These are phyloP conservation scores for Apogon hyalosoma DNA, from an alignment of 2,797 vertebrate species.

Conservation along the genomic window DNA sequence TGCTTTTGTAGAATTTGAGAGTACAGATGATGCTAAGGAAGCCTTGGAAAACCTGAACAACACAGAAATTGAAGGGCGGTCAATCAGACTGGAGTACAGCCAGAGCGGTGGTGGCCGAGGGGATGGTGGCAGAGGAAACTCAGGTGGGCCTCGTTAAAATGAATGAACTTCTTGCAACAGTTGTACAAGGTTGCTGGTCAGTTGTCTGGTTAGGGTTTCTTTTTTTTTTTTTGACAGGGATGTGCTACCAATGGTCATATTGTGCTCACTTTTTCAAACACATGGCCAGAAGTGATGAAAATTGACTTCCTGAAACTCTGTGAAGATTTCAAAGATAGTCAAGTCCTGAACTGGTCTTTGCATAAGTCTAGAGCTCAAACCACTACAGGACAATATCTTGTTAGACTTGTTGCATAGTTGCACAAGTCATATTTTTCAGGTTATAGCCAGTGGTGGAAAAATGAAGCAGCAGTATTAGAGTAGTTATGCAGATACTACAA, in stretches of 20 bases:
- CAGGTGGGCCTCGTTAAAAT: conserved; percentile 76
- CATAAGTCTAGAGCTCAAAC: accelerated
- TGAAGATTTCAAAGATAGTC: conserved; percentile 76
- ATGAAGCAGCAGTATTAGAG: too few species aligned
- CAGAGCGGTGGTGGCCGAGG: conserved; percentile 66
- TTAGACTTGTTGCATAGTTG: neutral
- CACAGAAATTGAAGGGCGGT: conserved; percentile 93
- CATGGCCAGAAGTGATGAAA: conserved; percentile 61
- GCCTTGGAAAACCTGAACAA: conserved; percentile 92
- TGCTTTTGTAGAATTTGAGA: conserved; percentile 93
- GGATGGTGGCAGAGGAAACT: conserved; percentile 82
- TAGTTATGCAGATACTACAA: too few species aligned
- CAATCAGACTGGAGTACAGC: conserved; percentile 91
- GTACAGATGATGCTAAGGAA: conserved; percentile 91
- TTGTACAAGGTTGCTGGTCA: too few species aligned
- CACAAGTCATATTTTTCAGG: too few species aligned
- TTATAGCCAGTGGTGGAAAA: too few species aligned
- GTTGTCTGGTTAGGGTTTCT: too few species aligned
- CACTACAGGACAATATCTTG: neutral
- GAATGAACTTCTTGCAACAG: too few species aligned
- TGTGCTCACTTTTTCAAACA: too few species aligned
- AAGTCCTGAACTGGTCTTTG: conserved; percentile 77
- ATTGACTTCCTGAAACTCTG: conserved; percentile 46
- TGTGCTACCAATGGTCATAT: too few species aligned
- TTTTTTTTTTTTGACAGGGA: too few species aligned